phyloP scores from a whole-genome alignment of 2,888 invertebrate species.

The Cryptus armator region DNA sequence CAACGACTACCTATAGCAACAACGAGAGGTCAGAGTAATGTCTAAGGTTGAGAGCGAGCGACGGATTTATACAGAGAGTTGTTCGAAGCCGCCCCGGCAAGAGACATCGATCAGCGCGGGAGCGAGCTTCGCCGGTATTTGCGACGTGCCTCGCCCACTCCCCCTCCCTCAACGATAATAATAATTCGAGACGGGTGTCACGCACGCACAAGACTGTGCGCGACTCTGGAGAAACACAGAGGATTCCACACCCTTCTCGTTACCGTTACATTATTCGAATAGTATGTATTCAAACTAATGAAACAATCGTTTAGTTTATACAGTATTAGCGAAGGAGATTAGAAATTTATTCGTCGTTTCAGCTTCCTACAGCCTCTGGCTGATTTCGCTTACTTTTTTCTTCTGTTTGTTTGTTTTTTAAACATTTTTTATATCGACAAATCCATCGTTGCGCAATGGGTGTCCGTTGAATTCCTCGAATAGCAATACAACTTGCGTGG shows the following conservation, averaged over 20 bases:
- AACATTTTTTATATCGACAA: not conserved
- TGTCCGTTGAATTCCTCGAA: conserved; percentile 13
- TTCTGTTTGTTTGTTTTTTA: conserved; percentile 3
- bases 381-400: conserved; percentile 4
- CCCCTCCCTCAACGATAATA: conserved; percentile 59
- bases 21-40: not conserved
- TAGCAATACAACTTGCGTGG: not conserved
- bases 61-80: conserved; percentile 11
- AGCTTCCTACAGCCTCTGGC: not conserved
- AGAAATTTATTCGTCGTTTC: not conserved
- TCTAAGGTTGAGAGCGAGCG: not conserved
- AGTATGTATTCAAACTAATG: conserved; percentile 6
- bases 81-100: conserved; percentile 23
- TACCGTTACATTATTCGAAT: conserved; percentile 55
- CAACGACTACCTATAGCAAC: not conserved
- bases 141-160: conserved; percentile 63
- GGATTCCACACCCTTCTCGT: conserved; percentile 52
- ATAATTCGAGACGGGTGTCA: conserved; percentile 69
- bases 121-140: conserved; percentile 54
- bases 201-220: conserved; percentile 52
- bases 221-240: conserved; percentile 14
- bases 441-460: conserved; percentile 48
- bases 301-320: conserved; percentile 27
- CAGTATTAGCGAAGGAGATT: not conserved
- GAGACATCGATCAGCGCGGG: conserved; percentile 45